Base-by-base conservation (phyloP, 2,888 invertebrate species). In the Leucania comma region DNA sequence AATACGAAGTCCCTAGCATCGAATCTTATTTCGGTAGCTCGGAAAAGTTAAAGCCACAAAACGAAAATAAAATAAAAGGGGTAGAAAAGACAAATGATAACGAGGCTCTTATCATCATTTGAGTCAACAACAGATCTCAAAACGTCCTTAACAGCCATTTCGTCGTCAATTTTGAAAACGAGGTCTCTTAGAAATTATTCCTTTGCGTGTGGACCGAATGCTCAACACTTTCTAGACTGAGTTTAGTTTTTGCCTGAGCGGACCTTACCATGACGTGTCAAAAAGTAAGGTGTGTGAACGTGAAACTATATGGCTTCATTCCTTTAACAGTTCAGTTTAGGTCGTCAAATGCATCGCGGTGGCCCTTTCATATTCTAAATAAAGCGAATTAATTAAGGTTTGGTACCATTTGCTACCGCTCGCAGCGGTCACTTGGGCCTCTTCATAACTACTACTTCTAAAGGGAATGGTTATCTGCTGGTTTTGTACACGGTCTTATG, bases 31-130 rank as follows among this genome's bases (percentile, higher is more conserved):
- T 29, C 42, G 1, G 12, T 26, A 26, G 51, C 29, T 48, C 38
- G n/a, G 10, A 46, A 51, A 72, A 63, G 12, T 54, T 29, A 46
- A 62, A 63, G 12, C 60, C 63, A 51, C 57, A 53, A 14, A 38
- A 61, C 57, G 48, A 62, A 50, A 69, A 57, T 48, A 65, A 38
- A 69, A 62, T 53, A 51, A 62, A 76, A 62, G 26, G 26, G 48
- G 76, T 51, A 50, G 61, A 22, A 71, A 17, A 66, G 50, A 77
- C 48, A 77, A 77, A 77, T 76, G 72, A 48, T 59, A 66, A 66
- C 54, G 54, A 66, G 50, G n/a, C 26, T 42, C 46, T 62, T 76
- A 51, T 48, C 58, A 50, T 59, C 32, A 62, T 66, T 66, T 32
- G 66, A 72, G 76, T 72, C 72, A 66, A 59, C 8, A 62, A 46